Percentiles rank a stretch among this genome's conserved stretches.
These are phyloP conservation scores for Lethenteron camtschaticum DNA, from an alignment of 2,113 vertebrate genomes.

Conservation along the genomic window DNA sequence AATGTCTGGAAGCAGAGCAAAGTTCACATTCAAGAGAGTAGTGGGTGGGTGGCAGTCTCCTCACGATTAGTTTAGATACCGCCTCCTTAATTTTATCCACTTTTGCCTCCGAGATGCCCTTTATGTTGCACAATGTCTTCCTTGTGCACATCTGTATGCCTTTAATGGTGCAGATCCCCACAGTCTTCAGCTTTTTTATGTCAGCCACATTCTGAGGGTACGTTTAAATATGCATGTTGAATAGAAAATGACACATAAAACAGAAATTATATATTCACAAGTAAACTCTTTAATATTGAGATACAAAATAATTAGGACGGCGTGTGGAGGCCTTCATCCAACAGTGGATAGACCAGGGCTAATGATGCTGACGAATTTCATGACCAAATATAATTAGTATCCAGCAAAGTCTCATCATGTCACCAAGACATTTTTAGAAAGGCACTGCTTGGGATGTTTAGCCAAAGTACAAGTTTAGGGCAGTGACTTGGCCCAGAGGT, in stretches of 20 bases:
- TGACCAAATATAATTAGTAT: background rate
- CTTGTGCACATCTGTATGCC: constrained; percentile 95
- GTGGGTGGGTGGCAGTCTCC: constrained; percentile 5
- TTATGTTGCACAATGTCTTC: constrained; percentile 64
- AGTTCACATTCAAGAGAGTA: too few species aligned
- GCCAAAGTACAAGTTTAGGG: too few species aligned
- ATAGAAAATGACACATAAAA: constrained; percentile 11
- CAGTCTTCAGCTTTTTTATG: constrained; percentile 82
- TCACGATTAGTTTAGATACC: constrained; percentile 80
- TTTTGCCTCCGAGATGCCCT: constrained; percentile 87
- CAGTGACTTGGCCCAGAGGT: too few species aligned
- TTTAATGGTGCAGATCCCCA: constrained; percentile 86
- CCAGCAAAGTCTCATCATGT: background rate
- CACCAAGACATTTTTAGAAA: too few species aligned
- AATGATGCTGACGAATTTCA: background rate
- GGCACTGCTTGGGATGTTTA: too few species aligned
- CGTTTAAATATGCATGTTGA: constrained; percentile 7
- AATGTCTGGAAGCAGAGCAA: too few species aligned
- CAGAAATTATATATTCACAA: background rate
- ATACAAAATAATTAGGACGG: background rate
- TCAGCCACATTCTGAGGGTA: constrained; percentile 58
- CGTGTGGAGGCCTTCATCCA: too few species aligned
- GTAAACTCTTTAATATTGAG: background rate
- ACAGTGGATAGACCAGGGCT: background rate
- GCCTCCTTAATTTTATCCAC: constrained; percentile 99